Conservation (phyloP, 2,888 invertebrate genomes). For the Cordilura impudica region DNA sequence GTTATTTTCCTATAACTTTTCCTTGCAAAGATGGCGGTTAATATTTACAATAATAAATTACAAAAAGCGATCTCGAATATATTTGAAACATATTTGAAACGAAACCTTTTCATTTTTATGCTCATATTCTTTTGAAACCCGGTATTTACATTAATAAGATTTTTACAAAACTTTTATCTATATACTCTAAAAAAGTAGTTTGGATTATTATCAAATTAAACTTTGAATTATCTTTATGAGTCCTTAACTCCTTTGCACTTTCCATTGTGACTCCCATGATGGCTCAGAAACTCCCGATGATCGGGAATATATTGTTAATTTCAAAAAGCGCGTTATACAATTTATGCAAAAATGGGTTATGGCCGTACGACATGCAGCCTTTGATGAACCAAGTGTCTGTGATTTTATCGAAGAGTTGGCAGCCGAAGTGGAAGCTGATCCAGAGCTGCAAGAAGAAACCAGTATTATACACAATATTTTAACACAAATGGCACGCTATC, state of each 20-base stretch:
- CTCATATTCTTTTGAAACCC: no score
- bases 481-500: constrained; percentile 82
- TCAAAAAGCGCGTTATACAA: constrained; percentile 86
- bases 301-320: constrained; percentile 83
- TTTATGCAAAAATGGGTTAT: constrained; percentile 88
- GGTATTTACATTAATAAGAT: no score
- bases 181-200: no score
- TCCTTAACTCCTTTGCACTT: constrained; percentile 79
- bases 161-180: no score
- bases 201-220: no score
- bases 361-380: constrained; percentile 85
- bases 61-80: no score
- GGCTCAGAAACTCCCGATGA: constrained; percentile 80
- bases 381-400: constrained; percentile 84
- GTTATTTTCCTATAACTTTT: no score
- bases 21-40: no score
- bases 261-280: constrained; percentile 79
- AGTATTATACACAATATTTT: constrained; percentile 84
- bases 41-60: no score
- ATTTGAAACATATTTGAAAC: no score
- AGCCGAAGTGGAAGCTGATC: constrained; percentile 84
- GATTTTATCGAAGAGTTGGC: constrained; percentile 87
- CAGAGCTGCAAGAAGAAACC: constrained; percentile 83
- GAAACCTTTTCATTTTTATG: no score
- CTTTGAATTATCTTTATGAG: no score